These are phyloP conservation scores for Calyptomena viridis DNA, from an alignment of 2,113 vertebrate genomes.

Conservation along the genomic window DNA sequence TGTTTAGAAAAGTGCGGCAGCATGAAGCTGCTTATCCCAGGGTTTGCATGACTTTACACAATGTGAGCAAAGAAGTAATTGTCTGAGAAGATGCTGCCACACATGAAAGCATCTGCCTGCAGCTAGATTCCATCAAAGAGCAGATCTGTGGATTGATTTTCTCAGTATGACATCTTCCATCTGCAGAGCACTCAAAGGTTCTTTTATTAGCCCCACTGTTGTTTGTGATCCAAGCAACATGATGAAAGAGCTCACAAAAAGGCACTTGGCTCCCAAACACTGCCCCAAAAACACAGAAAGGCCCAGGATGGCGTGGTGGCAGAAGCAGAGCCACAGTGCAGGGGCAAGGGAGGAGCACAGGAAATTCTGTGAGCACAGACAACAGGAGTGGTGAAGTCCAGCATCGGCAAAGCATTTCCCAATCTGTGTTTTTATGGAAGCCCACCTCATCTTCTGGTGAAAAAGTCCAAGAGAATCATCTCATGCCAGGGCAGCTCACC, in stretches of 20 bases:
- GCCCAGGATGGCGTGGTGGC: not conserved
- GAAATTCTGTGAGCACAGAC: not conserved
- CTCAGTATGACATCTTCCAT: conserved; percentile 21
- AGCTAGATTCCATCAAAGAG: conserved; percentile 53
- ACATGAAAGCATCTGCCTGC: conserved; percentile 57
- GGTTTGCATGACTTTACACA: not conserved
- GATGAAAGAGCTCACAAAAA: not conserved
- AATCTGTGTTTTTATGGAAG: not conserved
- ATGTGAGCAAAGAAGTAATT: conserved; percentile 21
- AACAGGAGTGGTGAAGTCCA: rapidly evolving
- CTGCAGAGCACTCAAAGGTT: conserved; percentile 14
- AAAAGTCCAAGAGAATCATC: not conserved
- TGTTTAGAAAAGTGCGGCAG: not conserved
- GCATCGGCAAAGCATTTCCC: rapidly evolving
- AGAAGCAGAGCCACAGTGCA: not conserved
- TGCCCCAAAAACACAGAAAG: not conserved
- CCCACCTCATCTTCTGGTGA: not conserved
- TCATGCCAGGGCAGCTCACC: not conserved
- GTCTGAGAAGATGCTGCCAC: conserved; percentile 35
- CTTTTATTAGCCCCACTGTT: not conserved
- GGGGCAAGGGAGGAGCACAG: not conserved
- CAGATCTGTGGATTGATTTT: conserved; percentile 48
- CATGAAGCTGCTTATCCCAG: not conserved
- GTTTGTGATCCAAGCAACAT: not conserved
- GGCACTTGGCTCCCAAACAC: not conserved